Base-by-base conservation (phyloP, 2,888 invertebrate species). In the Cantharis rustica region DNA sequence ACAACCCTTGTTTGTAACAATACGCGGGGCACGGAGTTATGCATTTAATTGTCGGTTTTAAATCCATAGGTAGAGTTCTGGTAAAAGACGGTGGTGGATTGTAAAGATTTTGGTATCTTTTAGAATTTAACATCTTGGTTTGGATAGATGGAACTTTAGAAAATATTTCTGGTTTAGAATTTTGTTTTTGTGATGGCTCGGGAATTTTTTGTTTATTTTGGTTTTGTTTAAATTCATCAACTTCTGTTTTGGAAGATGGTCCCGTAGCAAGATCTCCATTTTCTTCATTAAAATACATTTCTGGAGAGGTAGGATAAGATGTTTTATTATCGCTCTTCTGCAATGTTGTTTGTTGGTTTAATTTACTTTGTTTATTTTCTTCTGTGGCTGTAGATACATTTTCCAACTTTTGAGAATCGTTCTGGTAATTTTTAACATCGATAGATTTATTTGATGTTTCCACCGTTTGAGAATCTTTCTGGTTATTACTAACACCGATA, bases 111-210 rank as follows among this genome's bases (percentile, higher is more conserved):
- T 71, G 71, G 7, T 11, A 31, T 61, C 63, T 69, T 26, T 75
- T 66, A 0, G 74, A 13, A 61, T 79, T 77, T 62, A 81, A 79
- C 69, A 81, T 80, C 20, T 71, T 72, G 3, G 69, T 69, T 68
- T 75, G 77, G n/a, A 62, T n/a, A 9, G 79, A 77, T 15, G 81
- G 81, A 10, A 61, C 75, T 23, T 79, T 63, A 62, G 79, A 81
- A 47, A 77, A 71, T 47, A 2, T 7, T 47, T 3, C n/a, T 47
- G 79, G 80, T 63, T 77, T 77, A 10, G 79, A 79, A 27, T 78
- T 73, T 78, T 80, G 80, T 20, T 71, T 77, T 31, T 71, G 79
- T 0, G 79, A 79, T 73, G 68, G 64, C 20, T 79, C 77, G 13
- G 71, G 68, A 13, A 68, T 9, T 5, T 17, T 63, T 62, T 3